These are phyloP conservation scores for Periparus ater DNA, from an alignment of 2,797 vertebrate species.

Conservation along the genomic window DNA sequence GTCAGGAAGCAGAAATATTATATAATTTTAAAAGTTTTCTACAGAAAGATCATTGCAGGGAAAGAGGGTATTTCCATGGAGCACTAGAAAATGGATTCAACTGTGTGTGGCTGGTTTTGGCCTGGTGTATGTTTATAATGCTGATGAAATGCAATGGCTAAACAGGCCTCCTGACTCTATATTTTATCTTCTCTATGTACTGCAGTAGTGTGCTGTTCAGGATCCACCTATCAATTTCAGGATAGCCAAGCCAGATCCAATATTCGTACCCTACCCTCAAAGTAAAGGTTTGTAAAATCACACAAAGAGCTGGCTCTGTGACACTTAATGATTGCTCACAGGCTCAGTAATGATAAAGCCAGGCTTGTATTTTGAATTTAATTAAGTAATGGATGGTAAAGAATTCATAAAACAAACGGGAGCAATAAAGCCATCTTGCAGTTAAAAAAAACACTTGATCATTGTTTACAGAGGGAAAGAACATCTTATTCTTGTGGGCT, in stretches of 20 bases:
- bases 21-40: background rate
- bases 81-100: background rate
- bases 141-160: background rate
- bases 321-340: conserved; percentile 19
- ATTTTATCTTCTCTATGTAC: background rate
- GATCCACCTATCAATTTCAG: background rate
- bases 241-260: background rate
- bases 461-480: background rate
- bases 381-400: conserved; percentile 27
- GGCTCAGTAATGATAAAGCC: background rate
- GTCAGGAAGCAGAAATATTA: background rate
- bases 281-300: conserved; percentile 17
- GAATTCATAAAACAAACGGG: conserved; percentile 21
- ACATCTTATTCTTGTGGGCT: background rate
- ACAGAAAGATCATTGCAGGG: background rate
- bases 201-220: background rate
- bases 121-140: background rate
- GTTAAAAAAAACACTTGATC: background rate
- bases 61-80: background rate
- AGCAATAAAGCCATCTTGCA: background rate
- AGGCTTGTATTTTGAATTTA: conserved; percentile 29
- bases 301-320: background rate
- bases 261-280: background rate
- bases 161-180: background rate
- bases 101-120: background rate